Evolutionary conservation across 1,140 invertebrate species (phyloP), one percentile per base, ranked within the genome.

Genomic region (Vollenhovia emeryi): DNA sequence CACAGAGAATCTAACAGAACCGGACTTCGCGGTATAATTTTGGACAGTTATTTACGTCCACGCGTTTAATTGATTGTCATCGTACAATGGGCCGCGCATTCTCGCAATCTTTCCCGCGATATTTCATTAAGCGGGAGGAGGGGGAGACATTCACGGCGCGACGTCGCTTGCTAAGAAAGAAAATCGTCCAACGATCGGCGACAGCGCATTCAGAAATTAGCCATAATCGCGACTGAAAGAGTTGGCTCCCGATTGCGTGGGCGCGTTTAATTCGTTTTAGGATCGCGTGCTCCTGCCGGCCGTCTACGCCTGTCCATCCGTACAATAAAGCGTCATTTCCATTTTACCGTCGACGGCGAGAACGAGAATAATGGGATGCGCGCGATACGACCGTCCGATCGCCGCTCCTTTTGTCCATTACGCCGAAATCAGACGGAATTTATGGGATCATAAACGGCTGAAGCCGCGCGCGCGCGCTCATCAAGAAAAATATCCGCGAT

Each of bases 401-500:
- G 88, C 82, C 85, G 76, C 52, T 55, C 36, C 88, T 89, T 89
- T 89, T 89, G 88, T 89, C 85, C 87, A 85, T 50, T 83, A 79
- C 87, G 84, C 62, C 86, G 71, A 73, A 86, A 89, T 89, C 78
- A 86, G 86, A 69, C 50, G 69, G 75, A 84, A 89, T 89, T 89
- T 89, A 89, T 89, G 60, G 85, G 73, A 86, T 89, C 88, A 80
- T 89, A 89, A 84, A 89, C 59, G 30, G 50, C n/a, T 57, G 30
- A 79, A 83, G 36, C 52, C 59, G 78, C 62, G 64, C 76, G 48
- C 50, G 69, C n/a, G 33, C 33, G 33, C 88, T 89, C 88, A 89
- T 89, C 88, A 89, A 86, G 78, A 69, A 89, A 89, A 89, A 89
- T 89, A 88, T 85, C 87, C 55, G 50, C 40, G 33, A 88, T 88